Conservation (phyloP, 2,888 invertebrate species). For the Drosophila cognata region DNA sequence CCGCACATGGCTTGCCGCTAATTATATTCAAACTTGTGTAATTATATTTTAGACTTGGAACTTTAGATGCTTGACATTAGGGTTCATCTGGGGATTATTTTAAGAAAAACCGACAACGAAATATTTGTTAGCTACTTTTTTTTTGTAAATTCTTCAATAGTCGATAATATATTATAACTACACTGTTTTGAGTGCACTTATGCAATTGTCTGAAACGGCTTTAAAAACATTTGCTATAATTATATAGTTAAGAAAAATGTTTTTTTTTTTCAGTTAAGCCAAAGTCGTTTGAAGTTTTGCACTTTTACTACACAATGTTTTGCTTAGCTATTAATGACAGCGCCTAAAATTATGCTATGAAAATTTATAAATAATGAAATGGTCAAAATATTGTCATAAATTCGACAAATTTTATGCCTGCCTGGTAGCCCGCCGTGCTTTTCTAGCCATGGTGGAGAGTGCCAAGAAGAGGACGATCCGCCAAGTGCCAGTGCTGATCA, state of each 20-base stretch:
- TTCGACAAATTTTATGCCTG: background rate
- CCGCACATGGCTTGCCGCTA: background rate
- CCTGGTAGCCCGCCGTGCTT: background rate
- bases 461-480: background rate
- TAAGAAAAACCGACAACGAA: background rate
- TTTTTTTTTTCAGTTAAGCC: background rate
- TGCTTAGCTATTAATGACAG: background rate
- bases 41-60: slow-evolving; percentile 20
- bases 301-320: background rate
- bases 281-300: background rate
- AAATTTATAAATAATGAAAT: background rate
- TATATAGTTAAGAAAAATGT: background rate
- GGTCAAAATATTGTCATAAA: background rate
- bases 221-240: background rate
- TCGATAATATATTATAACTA: background rate
- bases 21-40: slow-evolving; percentile 9
- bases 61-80: slow-evolving; percentile 11
- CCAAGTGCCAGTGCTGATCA: background rate
- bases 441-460: background rate
- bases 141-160: background rate
- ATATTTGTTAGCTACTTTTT: background rate
- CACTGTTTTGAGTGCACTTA: background rate
- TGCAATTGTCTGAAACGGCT: background rate
- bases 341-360: slow-evolving; percentile 23
- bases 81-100: slow-evolving; percentile 1